Conservation (phyloP, 2,888 invertebrate genomes). For the Acleris holmiana region DNA sequence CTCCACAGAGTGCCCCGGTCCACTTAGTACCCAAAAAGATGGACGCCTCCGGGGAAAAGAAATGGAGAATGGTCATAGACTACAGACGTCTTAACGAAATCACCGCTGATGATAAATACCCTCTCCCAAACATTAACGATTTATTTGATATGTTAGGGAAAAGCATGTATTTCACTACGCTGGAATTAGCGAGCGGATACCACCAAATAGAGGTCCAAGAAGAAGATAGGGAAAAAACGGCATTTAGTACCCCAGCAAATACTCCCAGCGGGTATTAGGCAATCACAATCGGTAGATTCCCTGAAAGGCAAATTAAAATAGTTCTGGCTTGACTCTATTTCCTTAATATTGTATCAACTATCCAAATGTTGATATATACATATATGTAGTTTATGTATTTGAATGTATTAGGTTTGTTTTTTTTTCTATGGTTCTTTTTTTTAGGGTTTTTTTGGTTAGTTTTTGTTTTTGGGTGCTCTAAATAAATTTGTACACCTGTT, state of each 20-base stretch:
- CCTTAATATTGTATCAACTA: no score
- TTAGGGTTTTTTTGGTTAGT: no score
- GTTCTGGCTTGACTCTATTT: no score
- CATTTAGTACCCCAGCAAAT: slow-evolving; percentile 44
- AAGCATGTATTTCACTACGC: slow-evolving; percentile 29
- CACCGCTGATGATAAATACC: slow-evolving; percentile 48
- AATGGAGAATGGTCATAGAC: slow-evolving; percentile 49
- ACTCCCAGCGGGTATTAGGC: no score
- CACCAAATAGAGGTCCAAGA: slow-evolving; percentile 45
- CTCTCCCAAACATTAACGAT: slow-evolving; percentile 44
- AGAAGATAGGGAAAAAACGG: slow-evolving; percentile 43
- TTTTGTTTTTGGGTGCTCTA: no score
- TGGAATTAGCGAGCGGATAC: slow-evolving; percentile 48
- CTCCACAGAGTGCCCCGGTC: slow-evolving; percentile 55
- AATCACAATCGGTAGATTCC: no score
- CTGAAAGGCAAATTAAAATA: no score
- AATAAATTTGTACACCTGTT: no score
- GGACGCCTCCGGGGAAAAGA: slow-evolving; percentile 49
- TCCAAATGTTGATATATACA: no score
- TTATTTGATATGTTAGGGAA: slow-evolving; percentile 11
- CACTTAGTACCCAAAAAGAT: slow-evolving; percentile 58
- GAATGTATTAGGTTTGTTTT: no score
- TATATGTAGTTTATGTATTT: no score
- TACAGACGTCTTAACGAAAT: slow-evolving; percentile 45
- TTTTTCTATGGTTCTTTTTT: no score